Base-by-base conservation (phyloP, 1,140 invertebrate species). In the Steinernema feltiae region DNA sequence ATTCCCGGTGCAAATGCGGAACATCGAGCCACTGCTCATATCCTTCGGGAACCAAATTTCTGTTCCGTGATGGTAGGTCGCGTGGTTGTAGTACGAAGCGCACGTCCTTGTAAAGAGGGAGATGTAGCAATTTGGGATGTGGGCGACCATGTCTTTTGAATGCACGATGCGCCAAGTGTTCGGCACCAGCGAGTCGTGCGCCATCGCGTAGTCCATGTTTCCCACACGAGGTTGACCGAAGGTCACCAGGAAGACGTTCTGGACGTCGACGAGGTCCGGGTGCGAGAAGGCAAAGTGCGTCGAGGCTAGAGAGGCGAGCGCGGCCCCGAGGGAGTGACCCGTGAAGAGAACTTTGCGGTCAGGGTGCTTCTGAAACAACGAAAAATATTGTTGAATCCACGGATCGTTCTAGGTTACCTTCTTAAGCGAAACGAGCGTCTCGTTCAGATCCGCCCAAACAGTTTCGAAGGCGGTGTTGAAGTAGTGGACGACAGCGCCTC, bases 161-260 rank as follows among this genome's bases (percentile, higher is more conserved):
- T 79, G 78, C 30, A 79, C 69, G 1, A 79, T 1, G n/a, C 78
- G 69, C 78, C 78, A 79, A 27, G 71, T 78, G 30, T 74, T 73
- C 31, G 1, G 70, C 31, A 74, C 76, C 1, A 79, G 71, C 27
- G 29, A 17, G 32, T 79, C 78, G 29, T 78, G 72, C 12, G 76
- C 71, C 70, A 21, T 24, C 0, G 78, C 71, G 46, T 78, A 79
- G 31, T 79, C 69, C 18, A 71, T 70, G 48, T 79, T 79, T 1
- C 78, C 78, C 12, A 79, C 78, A 31, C 78, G 48, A 1, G 78
- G 78, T 71, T 79, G 75, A 29, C 78, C 78, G 63, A 79, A 79
- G 2, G 78, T 79, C 3, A 79, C 74, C 46, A 77, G 32, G 7
- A 7, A 1, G 75, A 76, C 2, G 24, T 29, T 15, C 53, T 71